Conservation (phyloP, 2,113 vertebrate genomes). For the Proterorhinus semilunaris region DNA sequence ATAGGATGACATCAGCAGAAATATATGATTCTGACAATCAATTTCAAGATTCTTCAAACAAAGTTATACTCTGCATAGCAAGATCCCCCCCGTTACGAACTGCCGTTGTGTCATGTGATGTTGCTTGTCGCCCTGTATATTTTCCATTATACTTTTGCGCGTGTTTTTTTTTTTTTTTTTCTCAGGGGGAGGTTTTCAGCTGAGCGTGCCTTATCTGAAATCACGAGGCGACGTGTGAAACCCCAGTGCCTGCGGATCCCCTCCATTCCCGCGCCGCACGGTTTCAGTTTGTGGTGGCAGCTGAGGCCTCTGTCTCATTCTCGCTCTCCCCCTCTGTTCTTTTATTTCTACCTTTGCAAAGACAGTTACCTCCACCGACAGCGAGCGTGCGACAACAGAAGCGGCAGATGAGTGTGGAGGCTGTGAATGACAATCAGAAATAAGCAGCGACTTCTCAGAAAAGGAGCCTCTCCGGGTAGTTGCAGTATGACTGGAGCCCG, state of each 20-base stretch:
- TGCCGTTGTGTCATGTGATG: constrained; percentile 26
- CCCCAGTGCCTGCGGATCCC: constrained; percentile 62
- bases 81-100: constrained; percentile 20
- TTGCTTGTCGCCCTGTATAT: constrained; percentile 48
- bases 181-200: constrained; percentile 61
- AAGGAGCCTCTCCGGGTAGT: constrained; percentile 48
- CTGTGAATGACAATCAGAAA: constrained; percentile 64
- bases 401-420: constrained; percentile 56
- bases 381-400: constrained; percentile 46
- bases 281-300: constrained; percentile 74
- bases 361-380: constrained; percentile 53
- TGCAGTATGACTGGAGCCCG: constrained; percentile 67
- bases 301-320: constrained; percentile 44
- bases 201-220: constrained; percentile 65
- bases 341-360: constrained; percentile 31
- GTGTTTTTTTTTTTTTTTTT: constrained; percentile 23
- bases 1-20: background rate
- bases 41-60: background rate
- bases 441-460: constrained; percentile 72
- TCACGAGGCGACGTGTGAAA: constrained; percentile 65
- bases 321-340: constrained; percentile 26
- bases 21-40: background rate
- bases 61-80: background rate
- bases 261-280: constrained; percentile 61
- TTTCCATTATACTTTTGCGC: constrained; percentile 45